A percentile compares a stretch with the other conserved stretches of the same genome.
phyloP scores from a whole-genome alignment of 2,888 invertebrate genomes.

The Pheosia tremula region DNA sequence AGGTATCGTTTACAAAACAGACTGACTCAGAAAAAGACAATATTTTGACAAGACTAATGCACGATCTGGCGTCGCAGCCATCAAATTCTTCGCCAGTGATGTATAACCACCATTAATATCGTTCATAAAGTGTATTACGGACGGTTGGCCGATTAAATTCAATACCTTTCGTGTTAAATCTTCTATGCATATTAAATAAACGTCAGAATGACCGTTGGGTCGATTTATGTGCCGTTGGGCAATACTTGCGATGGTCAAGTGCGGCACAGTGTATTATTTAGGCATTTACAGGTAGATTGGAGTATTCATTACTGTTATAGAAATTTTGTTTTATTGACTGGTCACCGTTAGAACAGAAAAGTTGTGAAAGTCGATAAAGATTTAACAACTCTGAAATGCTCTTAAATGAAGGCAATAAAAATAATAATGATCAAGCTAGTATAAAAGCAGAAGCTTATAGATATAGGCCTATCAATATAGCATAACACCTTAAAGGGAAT shows the following conservation, averaged over 20 bases:
- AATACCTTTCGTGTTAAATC: conserved; percentile 78
- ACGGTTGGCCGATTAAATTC: conserved; percentile 74
- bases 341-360: background rate
- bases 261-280: conserved; percentile 27
- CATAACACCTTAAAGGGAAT: too few relatives aligned
- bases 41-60: conserved; percentile 55
- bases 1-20: conserved; percentile 2
- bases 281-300: conserved; percentile 2
- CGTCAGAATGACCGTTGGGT: conserved; percentile 62
- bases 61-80: conserved; percentile 24
- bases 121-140: conserved; percentile 70
- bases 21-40: conserved; percentile 30
- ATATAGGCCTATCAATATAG: background rate
- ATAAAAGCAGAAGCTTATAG: background rate
- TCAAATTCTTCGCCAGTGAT: conserved; percentile 37
- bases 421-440: background rate
- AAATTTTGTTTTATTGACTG: conserved; percentile 1
- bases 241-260: conserved; percentile 45
- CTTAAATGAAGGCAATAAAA: background rate
- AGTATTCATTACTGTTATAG: conserved; percentile 3
- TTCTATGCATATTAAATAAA: conserved; percentile 80
- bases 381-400: too few relatives aligned
- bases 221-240: conserved; percentile 68
- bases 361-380: too few relatives aligned
- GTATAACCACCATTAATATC: conserved; percentile 55